phyloP scores from a whole-genome alignment of 1,140 invertebrate genomes.

The Arion vulgaris region DNA sequence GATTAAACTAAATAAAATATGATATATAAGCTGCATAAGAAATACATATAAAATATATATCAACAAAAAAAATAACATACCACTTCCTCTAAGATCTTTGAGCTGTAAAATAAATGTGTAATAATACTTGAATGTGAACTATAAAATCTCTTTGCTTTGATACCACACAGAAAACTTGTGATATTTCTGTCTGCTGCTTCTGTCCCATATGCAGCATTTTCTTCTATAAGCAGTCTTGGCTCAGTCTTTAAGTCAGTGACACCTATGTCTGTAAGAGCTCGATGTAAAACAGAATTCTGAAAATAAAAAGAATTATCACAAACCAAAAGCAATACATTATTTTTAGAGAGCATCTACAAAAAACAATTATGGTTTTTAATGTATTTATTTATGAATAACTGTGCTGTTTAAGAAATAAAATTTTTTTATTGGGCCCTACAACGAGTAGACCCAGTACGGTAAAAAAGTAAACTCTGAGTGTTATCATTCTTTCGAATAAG shows the following conservation, averaged over 20 bases:
- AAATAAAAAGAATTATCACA: neutral
- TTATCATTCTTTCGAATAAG: too few species aligned
- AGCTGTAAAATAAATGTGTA: neutral
- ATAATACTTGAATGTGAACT: neutral
- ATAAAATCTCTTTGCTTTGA: neutral
- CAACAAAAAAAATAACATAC: neutral
- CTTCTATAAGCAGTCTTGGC: neutral
- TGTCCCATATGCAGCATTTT: neutral
- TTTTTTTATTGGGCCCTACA: too few species aligned
- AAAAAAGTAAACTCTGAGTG: too few species aligned
- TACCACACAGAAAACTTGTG: neutral
- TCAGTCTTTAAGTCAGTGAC: neutral
- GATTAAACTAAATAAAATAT: too few species aligned
- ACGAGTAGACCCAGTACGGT: too few species aligned
- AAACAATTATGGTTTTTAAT: too few species aligned
- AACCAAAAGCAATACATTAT: too few species aligned
- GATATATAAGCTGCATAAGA: too few species aligned
- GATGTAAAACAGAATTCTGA: conserved; percentile 1
- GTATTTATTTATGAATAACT: too few species aligned
- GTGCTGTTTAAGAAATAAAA: too few species aligned
- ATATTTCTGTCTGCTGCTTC: neutral
- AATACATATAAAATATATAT: too few species aligned
- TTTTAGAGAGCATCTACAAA: too few species aligned
- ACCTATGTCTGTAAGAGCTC: neutral
- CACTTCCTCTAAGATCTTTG: neutral